These are phyloP conservation scores for Agrenia bidenticulata DNA, from an alignment of 2,888 invertebrate species.

Conservation along the genomic window DNA sequence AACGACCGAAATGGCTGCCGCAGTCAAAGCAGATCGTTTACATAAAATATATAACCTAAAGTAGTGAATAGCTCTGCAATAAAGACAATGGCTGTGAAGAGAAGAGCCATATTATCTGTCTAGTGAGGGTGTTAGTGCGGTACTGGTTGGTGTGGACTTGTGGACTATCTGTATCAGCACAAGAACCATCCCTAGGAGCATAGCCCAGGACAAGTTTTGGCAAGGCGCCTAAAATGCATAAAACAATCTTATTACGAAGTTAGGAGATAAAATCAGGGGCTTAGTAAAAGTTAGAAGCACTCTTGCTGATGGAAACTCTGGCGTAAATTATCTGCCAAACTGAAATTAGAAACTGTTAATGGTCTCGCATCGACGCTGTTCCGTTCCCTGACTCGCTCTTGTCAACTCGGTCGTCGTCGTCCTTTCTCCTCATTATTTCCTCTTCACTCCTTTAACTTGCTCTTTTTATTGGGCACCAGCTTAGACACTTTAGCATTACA, in stretches of 20 bases:
- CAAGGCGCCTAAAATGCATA: constrained; percentile 40
- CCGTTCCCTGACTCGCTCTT: constrained; percentile 44
- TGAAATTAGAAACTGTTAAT: constrained; percentile 54
- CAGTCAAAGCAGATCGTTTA: constrained; percentile 21
- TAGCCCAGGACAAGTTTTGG: constrained; percentile 24
- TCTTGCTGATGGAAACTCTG: constrained; percentile 53
- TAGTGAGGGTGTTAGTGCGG: constrained; percentile 1
- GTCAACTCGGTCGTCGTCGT: constrained; percentile 40
- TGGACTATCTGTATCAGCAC: neutral
- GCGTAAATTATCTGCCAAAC: constrained; percentile 54
- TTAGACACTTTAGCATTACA: too few species aligned
- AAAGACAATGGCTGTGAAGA: constrained; percentile 22
- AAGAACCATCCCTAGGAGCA: neutral
- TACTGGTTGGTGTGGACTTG: neutral
- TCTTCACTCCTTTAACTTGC: constrained; percentile 11
- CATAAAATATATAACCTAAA: constrained; percentile 21
- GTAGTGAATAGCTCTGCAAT: constrained; percentile 15
- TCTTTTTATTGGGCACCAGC: neutral
- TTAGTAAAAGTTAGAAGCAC: constrained; percentile 50
- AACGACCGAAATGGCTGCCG: constrained; percentile 15
- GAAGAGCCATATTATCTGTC: constrained; percentile 14
- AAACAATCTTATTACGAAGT: constrained; percentile 15
- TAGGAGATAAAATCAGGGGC: constrained; percentile 47
- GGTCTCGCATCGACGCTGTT: constrained; percentile 53
- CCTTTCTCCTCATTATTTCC: constrained; percentile 24